These are phyloP conservation scores for Furnarius figulus DNA, from an alignment of 2,113 vertebrate species.

Conservation along the genomic window DNA sequence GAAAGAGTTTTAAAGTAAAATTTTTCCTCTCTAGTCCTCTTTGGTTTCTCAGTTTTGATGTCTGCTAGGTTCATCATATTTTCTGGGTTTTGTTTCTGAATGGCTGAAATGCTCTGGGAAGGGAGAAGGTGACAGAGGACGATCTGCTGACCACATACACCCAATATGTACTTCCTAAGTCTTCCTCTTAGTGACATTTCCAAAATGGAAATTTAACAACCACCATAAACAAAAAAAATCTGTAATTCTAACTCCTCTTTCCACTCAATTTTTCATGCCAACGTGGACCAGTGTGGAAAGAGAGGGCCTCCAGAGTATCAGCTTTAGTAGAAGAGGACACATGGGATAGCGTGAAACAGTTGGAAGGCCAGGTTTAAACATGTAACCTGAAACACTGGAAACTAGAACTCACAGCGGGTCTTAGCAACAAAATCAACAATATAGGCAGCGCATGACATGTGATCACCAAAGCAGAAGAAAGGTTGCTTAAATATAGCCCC, in stretches of 20 bases:
- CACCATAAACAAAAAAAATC: background rate
- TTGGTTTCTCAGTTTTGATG: background rate
- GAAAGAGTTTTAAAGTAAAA: background rate
- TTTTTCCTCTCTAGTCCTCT: background rate
- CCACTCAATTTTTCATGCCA: slow-evolving; percentile 45
- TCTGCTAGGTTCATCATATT: background rate
- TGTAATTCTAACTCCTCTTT: slow-evolving; percentile 63
- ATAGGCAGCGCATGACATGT: slow-evolving; percentile 68
- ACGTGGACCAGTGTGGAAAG: slow-evolving; percentile 25
- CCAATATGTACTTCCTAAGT: background rate
- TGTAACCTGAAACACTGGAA: slow-evolving; percentile 76
- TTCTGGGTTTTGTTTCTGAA: background rate
- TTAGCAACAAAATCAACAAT: slow-evolving; percentile 80
- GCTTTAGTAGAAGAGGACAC: slow-evolving; percentile 34
- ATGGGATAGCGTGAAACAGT: slow-evolving; percentile 57
- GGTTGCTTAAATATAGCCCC: slow-evolving; percentile 77
- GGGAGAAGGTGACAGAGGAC: background rate
- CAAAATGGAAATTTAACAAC: slow-evolving; percentile 49
- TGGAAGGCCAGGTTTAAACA: slow-evolving; percentile 71
- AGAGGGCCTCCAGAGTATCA: slow-evolving; percentile 47
- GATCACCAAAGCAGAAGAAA: slow-evolving; percentile 69
- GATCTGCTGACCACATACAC: background rate
- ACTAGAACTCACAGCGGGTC: slow-evolving; percentile 58
- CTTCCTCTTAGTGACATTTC: slow-evolving; percentile 22
- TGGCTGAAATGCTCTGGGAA: background rate